Evolutionary conservation across 2,797 vertebrate genomes (phyloP), one percentile per base, ranked within the genome.

Genomic region (Intellagama lesueurii): DNA sequence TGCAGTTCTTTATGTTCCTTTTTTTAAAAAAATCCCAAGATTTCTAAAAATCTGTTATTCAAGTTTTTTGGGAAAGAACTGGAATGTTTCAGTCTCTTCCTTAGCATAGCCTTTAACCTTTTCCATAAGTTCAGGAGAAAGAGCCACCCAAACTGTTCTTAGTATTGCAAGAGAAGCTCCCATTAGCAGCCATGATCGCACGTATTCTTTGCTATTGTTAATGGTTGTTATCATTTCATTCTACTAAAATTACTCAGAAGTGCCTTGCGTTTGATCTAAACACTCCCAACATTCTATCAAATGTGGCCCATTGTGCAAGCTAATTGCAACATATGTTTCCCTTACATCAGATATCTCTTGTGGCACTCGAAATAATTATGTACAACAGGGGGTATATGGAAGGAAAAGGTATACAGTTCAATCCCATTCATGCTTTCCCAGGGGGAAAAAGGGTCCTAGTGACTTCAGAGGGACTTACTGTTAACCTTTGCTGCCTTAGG

Each of bases 301-400:
- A 40, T 89, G 70, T 72, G 40, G 44, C 32, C 76, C 88, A 16
- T 87, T 91, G 81, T 90, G 76, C 28, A 88, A 87, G 40, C 69
- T 87, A 88, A 87, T 78, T 78, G 52, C 35, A 80, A 78, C 81
- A 79, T 83, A 90, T 69, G 47, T 60, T 87, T 69, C 79, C 86
- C 91, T 92, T 91, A 81, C 81, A 90, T 35, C 8, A 49, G 32
- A 3, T 76, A 88, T 91, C 89, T 87, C 82, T 84, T 16, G 5
- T 90, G 81, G 1, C 52, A 89, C 60, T 81, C 88, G 81, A 69
- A 84, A 52, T 79, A 92, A 85, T 89, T 89, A 89, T 52, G 17
- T 35, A 93, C 26, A 85, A 81, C 22, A 89, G 76, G 79, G 5
- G 81, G 19, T 26, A 60, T 14, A 88, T 72, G 87, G 3, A 73